Evolutionary conservation across 1,140 invertebrate genomes (phyloP).

Genomic region (Reticulitermes speratus): DNA sequence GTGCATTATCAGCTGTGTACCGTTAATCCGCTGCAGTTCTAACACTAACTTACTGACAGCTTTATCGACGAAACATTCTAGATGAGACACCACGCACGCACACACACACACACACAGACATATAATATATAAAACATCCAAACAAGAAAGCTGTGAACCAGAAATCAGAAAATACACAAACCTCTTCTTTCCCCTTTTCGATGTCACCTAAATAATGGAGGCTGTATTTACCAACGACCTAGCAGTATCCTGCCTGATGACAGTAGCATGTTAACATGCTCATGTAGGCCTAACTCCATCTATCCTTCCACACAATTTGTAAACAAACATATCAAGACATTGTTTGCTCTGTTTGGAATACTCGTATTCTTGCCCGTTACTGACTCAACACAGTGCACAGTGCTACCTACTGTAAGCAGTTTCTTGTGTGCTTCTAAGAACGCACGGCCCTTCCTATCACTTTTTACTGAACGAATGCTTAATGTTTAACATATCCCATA

Average conservation of each 20-base stretch:
- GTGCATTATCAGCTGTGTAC: background rate
- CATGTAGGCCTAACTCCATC: background rate
- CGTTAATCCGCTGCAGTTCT: background rate
- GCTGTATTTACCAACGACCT: background rate
- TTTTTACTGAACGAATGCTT: too few relatives aligned
- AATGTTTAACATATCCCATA: too few relatives aligned
- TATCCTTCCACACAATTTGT: constrained; percentile 6
- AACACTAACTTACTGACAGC: constrained; percentile 15
- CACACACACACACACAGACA: background rate
- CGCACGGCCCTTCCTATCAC: too few relatives aligned
- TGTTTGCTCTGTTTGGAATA: constrained; percentile 15
- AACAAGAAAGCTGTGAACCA: constrained; percentile 15
- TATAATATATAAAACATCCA: background rate
- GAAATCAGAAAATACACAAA: constrained; percentile 19
- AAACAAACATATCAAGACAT: constrained; percentile 19
- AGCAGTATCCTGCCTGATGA: background rate
- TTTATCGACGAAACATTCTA: background rate
- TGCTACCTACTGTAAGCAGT: background rate
- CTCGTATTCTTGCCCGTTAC: constrained; percentile 8
- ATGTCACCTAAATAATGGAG: constrained; percentile 12
- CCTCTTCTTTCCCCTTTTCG: background rate
- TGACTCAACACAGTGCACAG: background rate
- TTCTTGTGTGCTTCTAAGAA: background rate
- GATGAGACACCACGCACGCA: background rate
- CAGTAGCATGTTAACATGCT: background rate